These are phyloP conservation scores for Argyrosomus japonicus DNA, from an alignment of 2,113 vertebrate genomes.

Conservation along the genomic window DNA sequence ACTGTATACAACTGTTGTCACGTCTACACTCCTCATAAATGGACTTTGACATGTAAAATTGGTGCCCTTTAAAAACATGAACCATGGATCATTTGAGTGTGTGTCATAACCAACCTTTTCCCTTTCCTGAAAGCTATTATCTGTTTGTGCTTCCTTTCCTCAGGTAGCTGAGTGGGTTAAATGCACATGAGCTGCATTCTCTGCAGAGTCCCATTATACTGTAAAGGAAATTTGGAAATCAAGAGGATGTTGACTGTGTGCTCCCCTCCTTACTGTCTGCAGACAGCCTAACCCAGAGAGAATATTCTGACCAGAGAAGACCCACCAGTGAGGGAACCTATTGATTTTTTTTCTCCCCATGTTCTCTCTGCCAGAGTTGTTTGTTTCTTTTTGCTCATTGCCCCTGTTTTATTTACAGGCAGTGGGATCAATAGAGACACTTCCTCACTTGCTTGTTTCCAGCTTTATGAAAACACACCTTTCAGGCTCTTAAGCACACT, in stretches of 20 bases:
- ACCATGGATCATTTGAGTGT: constrained; percentile 1
- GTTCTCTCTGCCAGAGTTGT: constrained; percentile 79
- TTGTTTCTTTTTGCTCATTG: constrained; percentile 83
- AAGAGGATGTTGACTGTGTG: constrained; percentile 63
- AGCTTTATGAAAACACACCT: constrained; percentile 82
- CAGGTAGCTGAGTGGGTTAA: constrained; percentile 56
- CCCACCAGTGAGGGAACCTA: constrained; percentile 79
- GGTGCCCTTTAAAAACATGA: constrained; percentile 32
- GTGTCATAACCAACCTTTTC: not conserved
- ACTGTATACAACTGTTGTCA: constrained; percentile 10
- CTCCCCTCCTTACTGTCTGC: constrained; percentile 54
- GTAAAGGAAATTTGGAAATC: constrained; percentile 67
- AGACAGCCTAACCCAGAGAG: constrained; percentile 75
- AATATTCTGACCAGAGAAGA: constrained; percentile 78
- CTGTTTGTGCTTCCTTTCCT: constrained; percentile 32
- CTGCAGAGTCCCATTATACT: constrained; percentile 44
- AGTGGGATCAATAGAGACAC: constrained; percentile 81
- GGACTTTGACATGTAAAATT: constrained; percentile 36
- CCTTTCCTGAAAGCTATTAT: not conserved
- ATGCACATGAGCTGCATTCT: constrained; percentile 57
- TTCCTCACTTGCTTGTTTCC: constrained; percentile 80
- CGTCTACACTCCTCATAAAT: constrained; percentile 9
- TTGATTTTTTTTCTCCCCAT: constrained; percentile 81
- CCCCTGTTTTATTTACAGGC: constrained; percentile 83
- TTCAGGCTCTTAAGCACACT: constrained; percentile 71